These are phyloP conservation scores for Probaryconus sp. DNA, from an alignment of 1,140 invertebrate species.

Conservation along the genomic window DNA sequence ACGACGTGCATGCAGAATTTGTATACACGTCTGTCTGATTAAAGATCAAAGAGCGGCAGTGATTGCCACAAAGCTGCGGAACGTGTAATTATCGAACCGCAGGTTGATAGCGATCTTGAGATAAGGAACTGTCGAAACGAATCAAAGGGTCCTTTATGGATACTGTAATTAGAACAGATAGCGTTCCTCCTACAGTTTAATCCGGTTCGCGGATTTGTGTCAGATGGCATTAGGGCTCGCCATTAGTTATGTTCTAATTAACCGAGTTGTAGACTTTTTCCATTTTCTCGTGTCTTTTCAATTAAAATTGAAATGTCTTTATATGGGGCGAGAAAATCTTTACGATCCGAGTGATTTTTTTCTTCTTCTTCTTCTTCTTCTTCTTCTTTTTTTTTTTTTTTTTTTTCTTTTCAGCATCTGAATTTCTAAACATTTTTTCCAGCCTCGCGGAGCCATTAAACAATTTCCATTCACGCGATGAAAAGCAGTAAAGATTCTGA, in stretches of 20 bases:
- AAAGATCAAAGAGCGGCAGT: slow-evolving; percentile 37
- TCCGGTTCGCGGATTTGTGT: slow-evolving; percentile 2
- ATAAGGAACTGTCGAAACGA: slow-evolving; percentile 48
- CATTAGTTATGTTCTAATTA: slow-evolving; percentile 11
- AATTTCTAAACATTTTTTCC: too few relatives aligned
- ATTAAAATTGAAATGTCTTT: too few relatives aligned
- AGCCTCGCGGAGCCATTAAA: too few relatives aligned
- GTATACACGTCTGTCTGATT: slow-evolving; percentile 17
- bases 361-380: too few relatives aligned
- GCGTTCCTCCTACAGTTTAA: slow-evolving; percentile 4
- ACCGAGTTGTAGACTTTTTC: too few relatives aligned
- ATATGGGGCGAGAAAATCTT: too few relatives aligned
- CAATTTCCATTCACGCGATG: too few relatives aligned
- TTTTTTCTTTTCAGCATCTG: too few relatives aligned
- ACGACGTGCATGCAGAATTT: background rate
- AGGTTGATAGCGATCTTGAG: slow-evolving; percentile 32
- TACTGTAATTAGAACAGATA: slow-evolving; percentile 12
- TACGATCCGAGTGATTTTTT: too few relatives aligned
- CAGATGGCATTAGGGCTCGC: background rate
- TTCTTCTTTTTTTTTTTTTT: too few relatives aligned
- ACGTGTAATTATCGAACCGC: slow-evolving; percentile 20
- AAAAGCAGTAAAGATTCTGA: too few relatives aligned
- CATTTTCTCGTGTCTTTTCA: too few relatives aligned
- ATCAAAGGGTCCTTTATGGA: slow-evolving; percentile 28
- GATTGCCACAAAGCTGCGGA: slow-evolving; percentile 22